Percentiles rank a stretch among this genome's conserved stretches.
phyloP scores from a whole-genome alignment of 2,888 invertebrate species.

The Coronaproctus castanopsis region DNA sequence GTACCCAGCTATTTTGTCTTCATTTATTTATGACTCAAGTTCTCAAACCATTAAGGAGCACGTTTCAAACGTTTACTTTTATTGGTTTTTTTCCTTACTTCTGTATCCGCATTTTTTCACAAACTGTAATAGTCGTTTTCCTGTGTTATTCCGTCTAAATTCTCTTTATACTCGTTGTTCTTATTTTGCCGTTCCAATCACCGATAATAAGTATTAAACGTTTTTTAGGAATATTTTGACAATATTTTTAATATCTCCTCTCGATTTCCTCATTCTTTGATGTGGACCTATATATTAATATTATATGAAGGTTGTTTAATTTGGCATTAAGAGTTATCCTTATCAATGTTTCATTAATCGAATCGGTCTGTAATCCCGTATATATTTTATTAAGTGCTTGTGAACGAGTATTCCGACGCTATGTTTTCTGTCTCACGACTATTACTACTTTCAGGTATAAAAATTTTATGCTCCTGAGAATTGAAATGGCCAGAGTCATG shows the following conservation, averaged over 20 bases:
- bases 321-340: background rate
- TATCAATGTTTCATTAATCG: background rate
- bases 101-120: too few relatives aligned
- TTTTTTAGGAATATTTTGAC: background rate
- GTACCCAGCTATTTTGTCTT: too few relatives aligned
- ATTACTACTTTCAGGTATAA: background rate
- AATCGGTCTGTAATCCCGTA: background rate
- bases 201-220: background rate
- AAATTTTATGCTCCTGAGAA: background rate
- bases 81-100: too few relatives aligned
- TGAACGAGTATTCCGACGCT: background rate
- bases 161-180: background rate
- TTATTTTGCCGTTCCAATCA: background rate
- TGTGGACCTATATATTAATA: background rate
- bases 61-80: too few relatives aligned
- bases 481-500: background rate
- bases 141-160: background rate
- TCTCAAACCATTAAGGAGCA: too few relatives aligned
- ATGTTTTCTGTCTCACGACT: too few relatives aligned
- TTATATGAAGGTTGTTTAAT: background rate
- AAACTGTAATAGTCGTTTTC: too few relatives aligned
- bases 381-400: background rate
- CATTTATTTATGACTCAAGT: too few relatives aligned
- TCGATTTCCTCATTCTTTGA: background rate
- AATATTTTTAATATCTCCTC: background rate